Evolutionary conservation across 2,113 vertebrate species (phyloP).

Genomic region (Clarias gariepinus): DNA sequence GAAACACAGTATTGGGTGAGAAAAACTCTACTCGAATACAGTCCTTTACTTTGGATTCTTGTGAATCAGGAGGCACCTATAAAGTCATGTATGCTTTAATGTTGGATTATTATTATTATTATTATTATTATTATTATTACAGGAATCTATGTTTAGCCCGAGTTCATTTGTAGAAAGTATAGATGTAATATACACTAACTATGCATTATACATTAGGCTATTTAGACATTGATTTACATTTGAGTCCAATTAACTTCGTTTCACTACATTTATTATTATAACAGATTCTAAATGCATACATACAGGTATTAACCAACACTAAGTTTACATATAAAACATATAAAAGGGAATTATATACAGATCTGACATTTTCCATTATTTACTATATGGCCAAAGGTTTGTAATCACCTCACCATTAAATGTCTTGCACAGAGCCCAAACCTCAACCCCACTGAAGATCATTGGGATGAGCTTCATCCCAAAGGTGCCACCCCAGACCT

Average conservation of each 20-base stretch:
- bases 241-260: too few relatives aligned
- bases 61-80: not conserved
- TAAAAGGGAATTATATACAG: not conserved
- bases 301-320: not conserved
- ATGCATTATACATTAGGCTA: not conserved
- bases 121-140: not conserved
- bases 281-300: not conserved
- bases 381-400: not conserved
- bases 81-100: not conserved
- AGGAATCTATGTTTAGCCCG: not conserved
- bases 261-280: not conserved
- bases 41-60: not conserved
- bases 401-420: not conserved
- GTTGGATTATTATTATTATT: not conserved
- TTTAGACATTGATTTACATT: not conserved
- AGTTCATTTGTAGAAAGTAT: not conserved
- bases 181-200: not conserved
- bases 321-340: not conserved
- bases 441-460: too few relatives aligned
- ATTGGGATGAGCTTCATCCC: too few relatives aligned
- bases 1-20: conserved; percentile 19
- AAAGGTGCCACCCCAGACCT: too few relatives aligned
- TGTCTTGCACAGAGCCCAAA: too few relatives aligned
- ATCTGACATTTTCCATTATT: not conserved
- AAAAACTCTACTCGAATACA: conserved; percentile 4